phyloP scores from a whole-genome alignment of 2,797 vertebrate genomes.

The Fratercula arctica region DNA sequence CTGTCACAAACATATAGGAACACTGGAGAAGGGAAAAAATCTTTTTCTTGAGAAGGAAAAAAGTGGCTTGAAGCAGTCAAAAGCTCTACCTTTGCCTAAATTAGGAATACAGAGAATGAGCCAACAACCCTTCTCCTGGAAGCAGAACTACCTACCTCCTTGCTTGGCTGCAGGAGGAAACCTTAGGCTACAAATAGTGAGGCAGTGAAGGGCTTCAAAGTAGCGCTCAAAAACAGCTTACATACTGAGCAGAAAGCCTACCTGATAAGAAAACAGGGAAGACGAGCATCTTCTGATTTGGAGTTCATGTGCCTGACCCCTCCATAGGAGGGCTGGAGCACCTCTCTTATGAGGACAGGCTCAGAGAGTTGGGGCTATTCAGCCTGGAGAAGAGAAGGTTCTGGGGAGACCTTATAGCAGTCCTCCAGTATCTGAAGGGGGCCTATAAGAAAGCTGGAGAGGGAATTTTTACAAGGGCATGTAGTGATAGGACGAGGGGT shows the following conservation, averaged over 20 bases:
- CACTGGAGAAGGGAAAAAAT: background rate
- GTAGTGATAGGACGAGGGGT: too few relatives aligned
- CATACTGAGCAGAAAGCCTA: background rate
- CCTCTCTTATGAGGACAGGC: too few relatives aligned
- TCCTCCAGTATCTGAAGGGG: background rate
- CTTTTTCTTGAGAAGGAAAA: background rate
- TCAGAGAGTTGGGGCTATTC: background rate
- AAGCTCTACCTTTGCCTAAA: background rate
- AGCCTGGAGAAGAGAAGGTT: background rate
- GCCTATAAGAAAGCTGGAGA: background rate
- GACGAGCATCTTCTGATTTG: background rate
- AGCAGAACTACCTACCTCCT: background rate
- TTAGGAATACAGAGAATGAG: background rate
- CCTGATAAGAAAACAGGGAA: background rate
- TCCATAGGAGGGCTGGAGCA: background rate
- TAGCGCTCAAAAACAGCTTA: background rate
- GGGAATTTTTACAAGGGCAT: too few relatives aligned
- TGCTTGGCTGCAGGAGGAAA: background rate
- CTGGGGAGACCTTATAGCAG: background rate
- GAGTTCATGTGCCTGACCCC: background rate
- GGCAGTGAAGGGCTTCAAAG: background rate
- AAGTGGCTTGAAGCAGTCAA: background rate
- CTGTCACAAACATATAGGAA: background rate
- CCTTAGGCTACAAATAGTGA: background rate
- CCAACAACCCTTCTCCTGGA: background rate